A percentile compares a stretch with the other conserved stretches of the same genome.
These are phyloP conservation scores for Callyntrura guangdongensis DNA, from an alignment of 2,888 invertebrate species.

Conservation along the genomic window DNA sequence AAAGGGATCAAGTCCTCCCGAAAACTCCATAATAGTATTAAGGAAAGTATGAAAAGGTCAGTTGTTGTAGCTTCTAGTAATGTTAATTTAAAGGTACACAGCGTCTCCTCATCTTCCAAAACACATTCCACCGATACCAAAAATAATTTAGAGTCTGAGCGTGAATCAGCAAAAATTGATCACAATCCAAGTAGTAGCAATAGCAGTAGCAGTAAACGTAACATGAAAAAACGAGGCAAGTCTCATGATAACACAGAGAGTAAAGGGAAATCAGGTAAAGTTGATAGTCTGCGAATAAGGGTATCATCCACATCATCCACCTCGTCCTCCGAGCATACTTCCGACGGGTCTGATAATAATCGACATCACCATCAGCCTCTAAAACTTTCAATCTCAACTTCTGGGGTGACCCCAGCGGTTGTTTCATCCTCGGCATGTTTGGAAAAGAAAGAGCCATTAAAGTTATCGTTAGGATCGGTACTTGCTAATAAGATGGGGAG, in stretches of 20 bases:
- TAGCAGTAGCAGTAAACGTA: constrained; percentile 53
- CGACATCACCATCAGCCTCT: constrained; percentile 74
- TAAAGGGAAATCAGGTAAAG: constrained; percentile 60
- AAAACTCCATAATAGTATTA: constrained; percentile 71
- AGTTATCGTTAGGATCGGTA: constrained; percentile 77
- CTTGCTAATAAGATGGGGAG: constrained; percentile 69
- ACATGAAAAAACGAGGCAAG: constrained; percentile 67
- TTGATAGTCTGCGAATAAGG: constrained; percentile 63
- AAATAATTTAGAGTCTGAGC: constrained; percentile 68
- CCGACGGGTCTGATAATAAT: constrained; percentile 55
- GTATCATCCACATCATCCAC: constrained; percentile 71
- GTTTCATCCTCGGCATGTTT: constrained; percentile 60
- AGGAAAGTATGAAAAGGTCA: constrained; percentile 80
- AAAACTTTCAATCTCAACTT: constrained; percentile 80
- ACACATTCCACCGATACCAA: constrained; percentile 80
- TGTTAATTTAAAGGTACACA: constrained; percentile 58
- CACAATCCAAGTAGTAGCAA: constrained; percentile 66
- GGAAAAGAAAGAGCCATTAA: constrained; percentile 79
- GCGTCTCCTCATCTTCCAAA: constrained; percentile 55
- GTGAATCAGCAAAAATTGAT: constrained; percentile 66
- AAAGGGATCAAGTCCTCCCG: constrained; percentile 78
- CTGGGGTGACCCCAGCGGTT: constrained; percentile 73
- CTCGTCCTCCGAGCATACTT: constrained; percentile 48
- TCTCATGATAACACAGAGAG: constrained; percentile 54
- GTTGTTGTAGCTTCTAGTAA: constrained; percentile 70